Conservation (phyloP, 2,888 invertebrate genomes). For the Hanleya hanleyi region DNA sequence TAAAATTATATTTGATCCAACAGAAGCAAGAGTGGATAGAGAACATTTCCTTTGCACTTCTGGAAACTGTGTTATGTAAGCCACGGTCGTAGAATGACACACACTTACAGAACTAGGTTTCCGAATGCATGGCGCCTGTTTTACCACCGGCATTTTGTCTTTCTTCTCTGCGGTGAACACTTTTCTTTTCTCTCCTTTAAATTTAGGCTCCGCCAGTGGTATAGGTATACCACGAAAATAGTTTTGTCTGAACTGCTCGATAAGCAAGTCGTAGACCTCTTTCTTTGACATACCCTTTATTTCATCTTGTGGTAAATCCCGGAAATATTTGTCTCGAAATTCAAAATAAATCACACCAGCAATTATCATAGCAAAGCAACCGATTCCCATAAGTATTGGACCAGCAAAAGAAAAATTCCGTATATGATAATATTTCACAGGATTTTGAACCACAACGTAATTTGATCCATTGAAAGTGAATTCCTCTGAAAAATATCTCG, state of each 20-base stretch:
- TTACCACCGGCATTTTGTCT: neutral
- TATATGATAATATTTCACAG: neutral
- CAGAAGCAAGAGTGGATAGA: neutral
- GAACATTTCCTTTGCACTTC: neutral
- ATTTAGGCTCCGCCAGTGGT: neutral
- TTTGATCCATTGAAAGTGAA: neutral
- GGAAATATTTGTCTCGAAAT: constrained; percentile 10
- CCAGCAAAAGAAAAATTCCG: constrained; percentile 4
- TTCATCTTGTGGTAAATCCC: neutral
- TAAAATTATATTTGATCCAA: neutral
- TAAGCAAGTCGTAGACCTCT: neutral
- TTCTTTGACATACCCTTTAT: neutral
- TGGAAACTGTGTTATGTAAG: neutral
- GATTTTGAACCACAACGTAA: neutral
- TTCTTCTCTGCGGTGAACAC: neutral
- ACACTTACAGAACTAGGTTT: neutral
- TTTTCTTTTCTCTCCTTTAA: neutral
- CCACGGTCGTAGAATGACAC: neutral
- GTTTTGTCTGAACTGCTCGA: constrained; percentile 6
- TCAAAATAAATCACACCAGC: constrained; percentile 6
- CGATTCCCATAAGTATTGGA: constrained; percentile 4
- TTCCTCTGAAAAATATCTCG: neutral
- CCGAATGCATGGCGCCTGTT: neutral
- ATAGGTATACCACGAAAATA: constrained; percentile 1
- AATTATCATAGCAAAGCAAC: neutral